Conservation (phyloP, 2,888 invertebrate genomes). For the Fragum sueziense region DNA sequence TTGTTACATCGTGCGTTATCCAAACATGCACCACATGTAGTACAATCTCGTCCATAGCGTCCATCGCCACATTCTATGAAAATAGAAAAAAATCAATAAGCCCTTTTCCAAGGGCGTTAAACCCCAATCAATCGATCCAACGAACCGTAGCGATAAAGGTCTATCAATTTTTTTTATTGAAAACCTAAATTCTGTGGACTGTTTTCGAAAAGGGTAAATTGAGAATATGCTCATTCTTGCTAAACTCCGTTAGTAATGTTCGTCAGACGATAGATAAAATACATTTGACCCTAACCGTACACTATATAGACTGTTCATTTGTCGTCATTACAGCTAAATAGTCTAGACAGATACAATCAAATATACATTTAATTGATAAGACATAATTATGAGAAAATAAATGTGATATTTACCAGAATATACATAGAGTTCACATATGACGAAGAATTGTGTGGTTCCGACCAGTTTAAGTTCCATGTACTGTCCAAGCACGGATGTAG, state of each 20-base stretch:
- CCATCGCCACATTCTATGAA: not conserved
- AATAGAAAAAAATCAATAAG: not conserved
- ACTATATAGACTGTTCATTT: not conserved
- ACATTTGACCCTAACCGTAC: not conserved
- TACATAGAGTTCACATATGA: constrained; percentile 7
- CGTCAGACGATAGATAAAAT: not conserved
- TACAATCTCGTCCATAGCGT: not conserved
- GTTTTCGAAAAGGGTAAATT: no score
- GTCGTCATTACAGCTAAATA: not conserved
- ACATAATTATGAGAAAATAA: not conserved
- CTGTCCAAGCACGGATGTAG: not conserved
- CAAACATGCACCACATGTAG: not conserved
- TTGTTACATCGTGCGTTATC: not conserved
- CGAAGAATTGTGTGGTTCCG: not conserved
- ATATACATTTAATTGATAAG: not conserved
- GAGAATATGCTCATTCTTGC: not conserved
- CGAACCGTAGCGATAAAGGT: no score
- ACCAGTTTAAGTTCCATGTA: not conserved
- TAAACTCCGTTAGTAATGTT: not conserved
- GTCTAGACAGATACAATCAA: no score
- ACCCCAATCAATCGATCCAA: no score
- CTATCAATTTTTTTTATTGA: no score
- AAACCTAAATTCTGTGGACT: no score
- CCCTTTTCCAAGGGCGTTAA: not conserved
- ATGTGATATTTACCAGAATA: not conserved